These are phyloP conservation scores for Anoplopoma fimbria DNA, from an alignment of 2,113 vertebrate genomes.

Conservation along the genomic window DNA sequence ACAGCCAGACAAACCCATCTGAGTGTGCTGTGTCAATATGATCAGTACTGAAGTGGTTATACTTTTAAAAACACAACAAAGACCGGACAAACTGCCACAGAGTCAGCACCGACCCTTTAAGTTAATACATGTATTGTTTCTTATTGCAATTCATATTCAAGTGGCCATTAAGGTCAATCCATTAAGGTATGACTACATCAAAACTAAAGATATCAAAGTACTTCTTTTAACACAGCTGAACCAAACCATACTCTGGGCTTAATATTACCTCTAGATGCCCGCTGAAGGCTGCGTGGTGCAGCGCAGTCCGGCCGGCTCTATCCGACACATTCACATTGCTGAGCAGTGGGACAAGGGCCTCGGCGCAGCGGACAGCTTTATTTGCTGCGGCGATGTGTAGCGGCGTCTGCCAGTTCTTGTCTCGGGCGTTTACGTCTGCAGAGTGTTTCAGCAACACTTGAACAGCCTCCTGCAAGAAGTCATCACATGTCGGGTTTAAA, in stretches of 20 bases:
- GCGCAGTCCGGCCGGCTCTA: constrained; percentile 93
- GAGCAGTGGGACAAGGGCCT: constrained; percentile 94
- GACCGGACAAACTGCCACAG: not conserved
- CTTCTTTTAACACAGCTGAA: not conserved
- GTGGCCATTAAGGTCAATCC: not conserved
- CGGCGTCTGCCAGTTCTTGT: constrained; percentile 99
- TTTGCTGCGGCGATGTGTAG: constrained; percentile 97
- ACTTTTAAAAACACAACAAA: constrained; percentile 2
- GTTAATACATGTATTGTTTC: not conserved
- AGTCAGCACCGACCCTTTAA: not conserved
- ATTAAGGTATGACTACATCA: constrained; percentile 23
- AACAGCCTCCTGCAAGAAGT: constrained; percentile 91
- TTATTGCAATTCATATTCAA: not conserved
- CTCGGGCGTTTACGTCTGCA: constrained; percentile 96
- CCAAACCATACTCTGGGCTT: not conserved
- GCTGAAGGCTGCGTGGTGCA: constrained; percentile 98
- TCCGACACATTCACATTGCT: constrained; percentile 98
- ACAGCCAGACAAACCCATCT: constrained; percentile 1
- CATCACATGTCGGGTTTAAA: not conserved
- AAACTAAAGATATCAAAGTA: constrained; percentile 5
- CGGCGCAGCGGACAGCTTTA: constrained; percentile 96
- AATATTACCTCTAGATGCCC: constrained; percentile 92
- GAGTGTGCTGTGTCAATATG: not conserved
- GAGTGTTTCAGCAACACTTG: constrained; percentile 98
- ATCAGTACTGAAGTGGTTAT: not conserved